phyloP scores from a whole-genome alignment of 2,888 invertebrate genomes.

The Pterostichus niger region DNA sequence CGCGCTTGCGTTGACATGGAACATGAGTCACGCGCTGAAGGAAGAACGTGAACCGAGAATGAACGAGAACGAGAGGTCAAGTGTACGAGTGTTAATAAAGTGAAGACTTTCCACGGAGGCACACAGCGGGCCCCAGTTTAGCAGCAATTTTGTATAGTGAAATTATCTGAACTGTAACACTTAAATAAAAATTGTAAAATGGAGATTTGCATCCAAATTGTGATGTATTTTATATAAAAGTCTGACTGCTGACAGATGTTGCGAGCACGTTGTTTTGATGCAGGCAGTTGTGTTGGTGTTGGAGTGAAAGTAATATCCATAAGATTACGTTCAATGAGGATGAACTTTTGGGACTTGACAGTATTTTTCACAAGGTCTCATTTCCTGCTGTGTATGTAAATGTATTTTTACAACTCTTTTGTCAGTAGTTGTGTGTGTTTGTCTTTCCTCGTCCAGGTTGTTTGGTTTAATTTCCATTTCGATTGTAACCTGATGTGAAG shows the following conservation, averaged over 20 bases:
- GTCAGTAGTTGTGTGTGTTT: slow-evolving; percentile 75
- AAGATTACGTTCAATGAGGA: slow-evolving; percentile 68
- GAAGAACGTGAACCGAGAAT: slow-evolving; percentile 1
- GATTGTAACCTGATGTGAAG: slow-evolving; percentile 67
- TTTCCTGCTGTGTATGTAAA: slow-evolving; percentile 73
- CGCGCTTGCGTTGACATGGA: slow-evolving; percentile 15
- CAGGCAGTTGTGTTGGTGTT: slow-evolving; percentile 75
- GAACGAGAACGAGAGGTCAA: slow-evolving; percentile 32
- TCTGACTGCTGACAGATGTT: slow-evolving; percentile 69
- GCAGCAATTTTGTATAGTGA: slow-evolving; percentile 77
- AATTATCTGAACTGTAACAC: slow-evolving; percentile 68
- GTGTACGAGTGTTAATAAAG: slow-evolving; percentile 40
- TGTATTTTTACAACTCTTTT: slow-evolving; percentile 76
- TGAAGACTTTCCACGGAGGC: slow-evolving; percentile 32
- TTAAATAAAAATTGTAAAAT: slow-evolving; percentile 64
- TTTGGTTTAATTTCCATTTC: slow-evolving; percentile 70
- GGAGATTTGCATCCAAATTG: slow-evolving; percentile 72
- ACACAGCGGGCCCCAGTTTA: slow-evolving; percentile 69
- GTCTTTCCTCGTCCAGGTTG: slow-evolving; percentile 74
- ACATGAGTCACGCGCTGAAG: neutral
- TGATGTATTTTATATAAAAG: slow-evolving; percentile 75
- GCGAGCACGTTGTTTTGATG: slow-evolving; percentile 69
- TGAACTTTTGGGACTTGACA: slow-evolving; percentile 71
- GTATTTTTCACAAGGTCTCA: slow-evolving; percentile 72
- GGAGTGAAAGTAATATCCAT: slow-evolving; percentile 74